phyloP scores from a whole-genome alignment of 2,113 vertebrate genomes.

The Oceanodroma tethys region DNA sequence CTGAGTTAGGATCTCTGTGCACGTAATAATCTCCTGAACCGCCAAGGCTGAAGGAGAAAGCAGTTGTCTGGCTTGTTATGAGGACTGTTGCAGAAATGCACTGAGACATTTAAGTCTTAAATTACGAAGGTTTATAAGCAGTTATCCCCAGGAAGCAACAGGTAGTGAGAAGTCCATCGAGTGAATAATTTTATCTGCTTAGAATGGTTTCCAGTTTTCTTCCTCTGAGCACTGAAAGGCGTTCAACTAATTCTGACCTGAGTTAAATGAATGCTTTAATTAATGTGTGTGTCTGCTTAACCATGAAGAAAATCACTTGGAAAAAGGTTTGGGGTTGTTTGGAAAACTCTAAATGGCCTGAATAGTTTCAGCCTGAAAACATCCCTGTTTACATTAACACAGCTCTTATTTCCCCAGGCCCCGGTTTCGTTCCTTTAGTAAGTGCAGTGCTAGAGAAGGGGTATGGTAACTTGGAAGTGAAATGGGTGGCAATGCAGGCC shows the following conservation, averaged over 20 bases:
- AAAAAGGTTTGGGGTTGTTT: constrained; percentile 11
- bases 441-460: neutral
- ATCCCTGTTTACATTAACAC: neutral
- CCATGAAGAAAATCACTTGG: constrained; percentile 47
- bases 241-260: neutral
- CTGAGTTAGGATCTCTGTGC: neutral
- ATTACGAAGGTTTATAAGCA: neutral
- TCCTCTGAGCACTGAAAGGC: neutral
- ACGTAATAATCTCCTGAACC: fast-evolving
- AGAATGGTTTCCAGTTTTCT: neutral
- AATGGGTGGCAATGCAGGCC: fast-evolving
- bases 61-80: neutral
- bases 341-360: constrained; percentile 10
- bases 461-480: neutral
- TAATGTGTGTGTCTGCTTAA: constrained; percentile 20
- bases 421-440: neutral
- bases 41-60: neutral
- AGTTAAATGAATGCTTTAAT: constrained; percentile 28
- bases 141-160: neutral
- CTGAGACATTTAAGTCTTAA: neutral
- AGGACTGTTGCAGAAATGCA: neutral
- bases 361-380: constrained; percentile 28
- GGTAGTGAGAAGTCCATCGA: neutral
- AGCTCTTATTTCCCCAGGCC: neutral
- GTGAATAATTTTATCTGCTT: neutral